A percentile compares a stretch with the other conserved stretches of the same genome.
phyloP scores from a whole-genome alignment of 2,888 invertebrate species.

The Helobdella robusta region DNA sequence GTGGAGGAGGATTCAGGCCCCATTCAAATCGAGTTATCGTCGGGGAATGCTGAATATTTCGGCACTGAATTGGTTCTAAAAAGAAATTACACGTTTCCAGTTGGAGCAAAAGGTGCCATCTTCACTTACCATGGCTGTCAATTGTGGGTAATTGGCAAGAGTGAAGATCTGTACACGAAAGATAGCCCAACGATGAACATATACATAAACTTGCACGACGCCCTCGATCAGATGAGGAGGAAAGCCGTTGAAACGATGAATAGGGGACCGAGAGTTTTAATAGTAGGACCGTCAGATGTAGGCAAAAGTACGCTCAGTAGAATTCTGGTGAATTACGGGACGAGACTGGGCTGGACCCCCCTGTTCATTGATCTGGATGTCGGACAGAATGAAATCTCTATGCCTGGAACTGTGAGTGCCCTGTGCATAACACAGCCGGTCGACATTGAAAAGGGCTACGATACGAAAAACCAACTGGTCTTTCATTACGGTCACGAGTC shows the following conservation, averaged over 20 bases:
- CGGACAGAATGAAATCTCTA: constrained; percentile 58
- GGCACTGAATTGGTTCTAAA: constrained; percentile 5
- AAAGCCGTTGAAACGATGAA: constrained; percentile 6
- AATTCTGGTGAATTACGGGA: constrained; percentile 86
- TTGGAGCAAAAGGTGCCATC: not conserved
- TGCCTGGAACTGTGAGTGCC: constrained; percentile 22
- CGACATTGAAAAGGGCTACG: constrained; percentile 86
- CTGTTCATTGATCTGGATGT: constrained; percentile 90
- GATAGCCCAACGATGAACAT: not conserved
- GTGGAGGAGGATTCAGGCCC: too few relatives aligned
- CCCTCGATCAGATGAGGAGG: constrained; percentile 1
- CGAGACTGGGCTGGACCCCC: constrained; percentile 69
- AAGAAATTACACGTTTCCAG: not conserved
- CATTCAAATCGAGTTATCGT: too few relatives aligned
- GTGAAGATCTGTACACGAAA: not conserved
- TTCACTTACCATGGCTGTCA: not conserved
- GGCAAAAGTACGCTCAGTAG: constrained; percentile 86
- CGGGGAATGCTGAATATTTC: constrained; percentile 1
- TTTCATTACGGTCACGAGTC: constrained; percentile 83
- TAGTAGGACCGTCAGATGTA: constrained; percentile 88
- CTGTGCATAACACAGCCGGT: too few relatives aligned
- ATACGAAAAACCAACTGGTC: constrained; percentile 80
- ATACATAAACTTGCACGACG: not conserved
- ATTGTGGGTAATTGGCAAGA: not conserved
- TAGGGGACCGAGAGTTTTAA: constrained; percentile 54